A percentile compares a stretch with the other conserved stretches of the same genome.
Conservation (phyloP, 1,140 invertebrate species). For the roundworm (Caenorhabditis elegans) region DNA sequence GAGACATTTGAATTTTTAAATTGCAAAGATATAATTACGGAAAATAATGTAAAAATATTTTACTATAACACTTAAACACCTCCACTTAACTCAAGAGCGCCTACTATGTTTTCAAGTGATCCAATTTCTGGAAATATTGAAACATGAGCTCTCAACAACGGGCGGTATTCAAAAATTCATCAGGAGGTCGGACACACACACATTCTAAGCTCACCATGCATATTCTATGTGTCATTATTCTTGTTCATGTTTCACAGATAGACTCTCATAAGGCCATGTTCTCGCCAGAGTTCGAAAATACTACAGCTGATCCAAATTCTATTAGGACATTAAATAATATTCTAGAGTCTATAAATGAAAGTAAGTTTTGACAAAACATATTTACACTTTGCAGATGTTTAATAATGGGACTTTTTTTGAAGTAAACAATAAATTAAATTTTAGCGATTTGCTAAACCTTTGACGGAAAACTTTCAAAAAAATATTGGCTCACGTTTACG, state of each 20-base stretch:
- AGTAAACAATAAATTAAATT: no score
- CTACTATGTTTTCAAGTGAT: slow-evolving; percentile 1
- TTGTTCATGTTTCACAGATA: background rate
- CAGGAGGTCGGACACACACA: background rate
- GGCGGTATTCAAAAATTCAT: slow-evolving; percentile 18
- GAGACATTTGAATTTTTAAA: no score
- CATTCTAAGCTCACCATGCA: background rate
- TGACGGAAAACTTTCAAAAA: no score
- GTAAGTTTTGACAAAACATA: background rate
- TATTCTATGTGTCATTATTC: background rate
- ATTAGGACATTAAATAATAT: background rate
- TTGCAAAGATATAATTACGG: no score
- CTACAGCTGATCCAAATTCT: background rate
- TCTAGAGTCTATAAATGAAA: slow-evolving; percentile 17
- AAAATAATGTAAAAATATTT: no score
- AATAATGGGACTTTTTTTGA: no score
- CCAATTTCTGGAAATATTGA: background rate
- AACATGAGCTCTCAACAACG: background rate
- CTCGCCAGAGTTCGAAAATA: background rate
- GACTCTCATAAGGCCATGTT: background rate
- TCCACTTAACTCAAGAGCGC: background rate
- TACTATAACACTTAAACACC: no score
- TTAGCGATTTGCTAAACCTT: no score
- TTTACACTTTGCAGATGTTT: no score
- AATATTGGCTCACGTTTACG: no score